Percentiles rank a stretch among this genome's conserved stretches.
These are phyloP conservation scores for Aselliscus stoliczkanus DNA, from an alignment of 2,797 vertebrate genomes.

Conservation along the genomic window DNA sequence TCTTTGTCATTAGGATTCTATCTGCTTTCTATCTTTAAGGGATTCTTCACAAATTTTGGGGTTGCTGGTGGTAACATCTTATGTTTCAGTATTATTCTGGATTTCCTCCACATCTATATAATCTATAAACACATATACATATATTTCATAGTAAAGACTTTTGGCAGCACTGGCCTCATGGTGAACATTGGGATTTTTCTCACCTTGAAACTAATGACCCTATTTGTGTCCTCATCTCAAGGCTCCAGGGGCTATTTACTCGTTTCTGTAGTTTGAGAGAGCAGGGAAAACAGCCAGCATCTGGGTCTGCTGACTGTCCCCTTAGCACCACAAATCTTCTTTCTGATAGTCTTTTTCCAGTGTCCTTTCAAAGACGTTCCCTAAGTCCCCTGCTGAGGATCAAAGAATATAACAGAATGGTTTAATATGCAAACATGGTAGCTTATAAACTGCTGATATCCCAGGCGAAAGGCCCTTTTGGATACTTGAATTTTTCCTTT, in stretches of 20 bases:
- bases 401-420: slow-evolving; percentile 10
- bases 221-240: slow-evolving; percentile 7
- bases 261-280: background rate
- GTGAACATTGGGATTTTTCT: background rate
- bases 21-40: background rate
- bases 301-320: background rate
- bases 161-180: background rate
- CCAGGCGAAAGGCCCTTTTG: background rate
- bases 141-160: background rate
- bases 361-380: slow-evolving; percentile 44
- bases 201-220: background rate
- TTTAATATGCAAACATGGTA: slow-evolving; percentile 55
- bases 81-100: background rate
- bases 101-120: background rate
- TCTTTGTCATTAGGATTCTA: background rate
- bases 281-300: background rate
- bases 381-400: slow-evolving; percentile 32
- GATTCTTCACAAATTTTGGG: background rate
- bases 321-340: slow-evolving; percentile 22
- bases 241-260: background rate
- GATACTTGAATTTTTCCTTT: slow-evolving; percentile 16
- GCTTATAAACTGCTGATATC: slow-evolving; percentile 19
- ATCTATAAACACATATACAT: background rate
- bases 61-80: background rate
- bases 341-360: slow-evolving; percentile 40